Evolutionary conservation across 1,140 invertebrate genomes (phyloP), one percentile per base, ranked within the genome.

Genomic region (Papilio polyxenes): DNA sequence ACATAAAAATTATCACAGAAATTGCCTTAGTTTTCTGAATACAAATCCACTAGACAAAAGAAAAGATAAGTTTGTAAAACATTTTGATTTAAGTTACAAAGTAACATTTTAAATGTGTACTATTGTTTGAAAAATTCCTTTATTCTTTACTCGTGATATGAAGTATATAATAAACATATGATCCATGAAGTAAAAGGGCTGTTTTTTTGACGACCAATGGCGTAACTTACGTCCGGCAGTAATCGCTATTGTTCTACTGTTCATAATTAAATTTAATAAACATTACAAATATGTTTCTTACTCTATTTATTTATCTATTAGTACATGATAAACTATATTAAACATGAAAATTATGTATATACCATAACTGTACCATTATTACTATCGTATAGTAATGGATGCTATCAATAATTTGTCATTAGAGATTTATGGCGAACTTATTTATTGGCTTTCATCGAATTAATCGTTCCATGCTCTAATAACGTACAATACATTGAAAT

Each of bases 401-500:
- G 65, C 49, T 23, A 31, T 31, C 44, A 56, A 77, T 77, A 77
- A 31, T 77, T 77, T 77, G 31, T 31, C 23, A 77, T 77, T 51
- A 7, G 44, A n/a, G 10, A 53, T 77, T 77, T 49, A 77, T 53
- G 75, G 6, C 49, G 75, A 31, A 31, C 13, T 51, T 20, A 77
- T 77, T 77, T 77, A 56, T 77, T 15, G 23, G n/a, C 75, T 77
- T 31, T 77, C 78, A 48, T 15, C 23, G 53, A 80, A 69, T 80
- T 77, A 77, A 20, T 76, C 8, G 15, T 51, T 49, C 48, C 44
- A 80, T 10, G 59, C 59, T 69, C 78, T 65, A 80, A 79, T 56
- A 59, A 62, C 59, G 44, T 80, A 80, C 59, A 80, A 62, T 79
- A 31, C n/a, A 78, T 62, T 62, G n/a, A 80, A 65, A 80, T 80